Base-by-base conservation (phyloP, 2,797 vertebrate genomes). In the Acanthurus lineatus region DNA sequence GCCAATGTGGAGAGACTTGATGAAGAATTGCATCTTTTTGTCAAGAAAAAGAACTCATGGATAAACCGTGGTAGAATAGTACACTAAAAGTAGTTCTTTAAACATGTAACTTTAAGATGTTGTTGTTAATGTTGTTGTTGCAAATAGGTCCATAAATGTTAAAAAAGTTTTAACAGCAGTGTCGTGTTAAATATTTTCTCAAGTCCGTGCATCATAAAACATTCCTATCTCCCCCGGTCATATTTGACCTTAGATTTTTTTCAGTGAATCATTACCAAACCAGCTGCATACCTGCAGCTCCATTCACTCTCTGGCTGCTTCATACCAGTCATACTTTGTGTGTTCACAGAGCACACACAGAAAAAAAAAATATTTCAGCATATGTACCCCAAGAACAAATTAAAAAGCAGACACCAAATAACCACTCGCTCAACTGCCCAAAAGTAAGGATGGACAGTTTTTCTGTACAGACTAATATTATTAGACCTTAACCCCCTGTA, bases 201-300 rank as follows among this genome's bases (percentile, higher is more conserved):
- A 60, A 44, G 69, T 48, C 22, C 45, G 40, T 15, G 38, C 35
- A 22, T 54, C 38, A 15, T 61, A 44, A 42, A 61, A 38, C 10
- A 9, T 32, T 25, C 17, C 22, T 49, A 19, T 78, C 51, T 58
- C 15, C 19, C 54, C 28, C 51, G n/a, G n/a, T 58, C 66, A 44
- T 38, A 54, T 32, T 28, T 70, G 22, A 49, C 44, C 25, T 69
- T 14, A 35, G 57, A 64, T 19, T 22, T 19, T 59, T 57, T 22
- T 20, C 19, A 25, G 10, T 74, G 17, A 80, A 88, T 88, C 56
- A 79, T 88, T 82, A 82, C 68, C 44, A 51, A 16, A 51, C 47
- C 76, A 67, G 60, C 32, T 42, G 17, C 79, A 77, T 80, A 69
- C 63, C 74, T 75, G 45, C 20, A 32, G 28, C 28, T 32, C 28